Evolutionary conservation across 2,797 vertebrate genomes (phyloP).

Genomic region (Sebastes taczanowskii): DNA sequence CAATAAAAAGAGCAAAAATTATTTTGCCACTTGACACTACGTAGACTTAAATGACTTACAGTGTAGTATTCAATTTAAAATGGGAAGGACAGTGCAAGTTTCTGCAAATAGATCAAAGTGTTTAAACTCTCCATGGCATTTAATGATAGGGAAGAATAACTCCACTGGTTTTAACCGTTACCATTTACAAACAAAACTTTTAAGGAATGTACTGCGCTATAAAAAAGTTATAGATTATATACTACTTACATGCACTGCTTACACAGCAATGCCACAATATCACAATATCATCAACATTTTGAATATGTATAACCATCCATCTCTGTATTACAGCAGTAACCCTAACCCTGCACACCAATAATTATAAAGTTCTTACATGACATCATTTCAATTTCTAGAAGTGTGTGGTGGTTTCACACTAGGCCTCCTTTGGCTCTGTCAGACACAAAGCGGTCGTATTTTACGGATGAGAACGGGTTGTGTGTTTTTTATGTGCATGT

Average conservation of each 20-base stretch:
- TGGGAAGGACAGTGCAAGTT: neutral
- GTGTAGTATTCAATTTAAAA: neutral
- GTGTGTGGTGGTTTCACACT: too few relatives aligned
- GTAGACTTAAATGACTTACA: neutral
- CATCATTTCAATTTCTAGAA: too few relatives aligned
- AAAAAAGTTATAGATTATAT: neutral
- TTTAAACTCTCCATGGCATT: neutral
- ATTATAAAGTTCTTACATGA: neutral
- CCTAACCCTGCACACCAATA: neutral
- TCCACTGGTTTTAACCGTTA: neutral
- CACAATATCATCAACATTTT: neutral
- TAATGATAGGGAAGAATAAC: neutral
- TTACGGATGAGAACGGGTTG: too few relatives aligned
- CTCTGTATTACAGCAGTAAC: neutral
- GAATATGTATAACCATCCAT: neutral
- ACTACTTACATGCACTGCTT: neutral
- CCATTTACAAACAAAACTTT: neutral
- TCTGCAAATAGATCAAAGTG: neutral
- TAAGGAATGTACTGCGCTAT: neutral
- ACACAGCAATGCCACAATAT: neutral
- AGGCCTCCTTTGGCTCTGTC: too few relatives aligned
- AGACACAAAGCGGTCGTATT: too few relatives aligned
- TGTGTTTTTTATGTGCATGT: too few relatives aligned
- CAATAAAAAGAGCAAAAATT: neutral
- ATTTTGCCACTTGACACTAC: neutral